Conservation (phyloP, 2,888 invertebrate genomes). For the Ditula angustiorana region DNA sequence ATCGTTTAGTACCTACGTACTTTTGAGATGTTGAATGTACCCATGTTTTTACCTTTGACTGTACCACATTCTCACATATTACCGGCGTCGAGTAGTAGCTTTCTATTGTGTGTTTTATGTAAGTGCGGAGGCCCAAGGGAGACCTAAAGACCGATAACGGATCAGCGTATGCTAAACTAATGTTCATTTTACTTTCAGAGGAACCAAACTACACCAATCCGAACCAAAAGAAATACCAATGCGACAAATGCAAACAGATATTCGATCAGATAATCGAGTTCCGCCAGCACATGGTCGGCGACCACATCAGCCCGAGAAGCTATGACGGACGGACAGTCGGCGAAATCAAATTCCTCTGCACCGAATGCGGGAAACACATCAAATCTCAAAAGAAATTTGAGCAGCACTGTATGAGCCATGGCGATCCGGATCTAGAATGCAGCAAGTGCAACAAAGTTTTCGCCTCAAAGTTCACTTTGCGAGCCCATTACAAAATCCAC, state of each 20-base stretch:
- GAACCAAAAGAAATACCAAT: constrained; percentile 70
- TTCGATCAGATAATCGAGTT: constrained; percentile 68
- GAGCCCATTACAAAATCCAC: constrained; percentile 74
- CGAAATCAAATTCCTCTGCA: constrained; percentile 62
- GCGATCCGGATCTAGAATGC: constrained; percentile 78
- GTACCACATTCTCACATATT: too few species aligned
- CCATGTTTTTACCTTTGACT: too few species aligned
- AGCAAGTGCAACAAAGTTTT: constrained; percentile 76
- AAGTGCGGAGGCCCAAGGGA: too few species aligned
- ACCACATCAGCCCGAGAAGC: constrained; percentile 49
- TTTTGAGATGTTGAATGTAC: too few species aligned
- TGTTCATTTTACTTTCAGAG: constrained; percentile 16
- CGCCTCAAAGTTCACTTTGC: constrained; percentile 74
- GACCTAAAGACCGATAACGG: too few species aligned
- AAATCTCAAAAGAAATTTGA: constrained; percentile 71
- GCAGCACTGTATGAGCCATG: constrained; percentile 71
- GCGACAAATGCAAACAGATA: constrained; percentile 75
- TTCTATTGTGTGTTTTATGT: too few species aligned
- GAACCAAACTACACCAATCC: constrained; percentile 41
- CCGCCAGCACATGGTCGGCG: constrained; percentile 67
- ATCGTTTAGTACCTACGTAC: too few species aligned
- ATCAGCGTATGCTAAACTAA: too few species aligned
- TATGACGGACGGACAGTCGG: constrained; percentile 41
- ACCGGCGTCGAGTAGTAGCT: too few species aligned
- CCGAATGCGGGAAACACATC: constrained; percentile 69